Conservation (phyloP, 2,113 vertebrate species). For the Collichthys lucidus region DNA sequence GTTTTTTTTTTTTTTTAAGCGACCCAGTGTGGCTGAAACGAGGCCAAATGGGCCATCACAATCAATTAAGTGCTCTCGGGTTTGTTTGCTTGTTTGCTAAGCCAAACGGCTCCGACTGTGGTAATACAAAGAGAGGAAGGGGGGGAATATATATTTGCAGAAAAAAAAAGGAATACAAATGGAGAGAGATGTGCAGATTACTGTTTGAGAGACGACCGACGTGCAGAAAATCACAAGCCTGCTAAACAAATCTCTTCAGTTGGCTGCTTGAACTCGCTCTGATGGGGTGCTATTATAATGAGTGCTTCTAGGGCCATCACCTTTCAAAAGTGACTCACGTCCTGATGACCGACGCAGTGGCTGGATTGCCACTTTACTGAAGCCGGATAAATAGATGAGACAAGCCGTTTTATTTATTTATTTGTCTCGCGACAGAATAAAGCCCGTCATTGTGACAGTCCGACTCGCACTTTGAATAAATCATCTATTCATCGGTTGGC, state of each 20-base stretch:
- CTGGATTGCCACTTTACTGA: slow-evolving; percentile 62
- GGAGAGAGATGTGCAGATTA: slow-evolving; percentile 21
- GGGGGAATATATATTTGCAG: slow-evolving; percentile 24
- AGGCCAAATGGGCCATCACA: slow-evolving; percentile 54
- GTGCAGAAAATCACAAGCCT: slow-evolving; percentile 23
- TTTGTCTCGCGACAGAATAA: slow-evolving; percentile 12
- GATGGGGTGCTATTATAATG: slow-evolving; percentile 27
- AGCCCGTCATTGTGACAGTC: neutral
- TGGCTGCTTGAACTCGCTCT: slow-evolving; percentile 38
- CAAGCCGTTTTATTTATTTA: slow-evolving; percentile 21
- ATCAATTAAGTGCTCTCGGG: slow-evolving; percentile 66
- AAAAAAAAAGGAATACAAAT: slow-evolving; percentile 6
- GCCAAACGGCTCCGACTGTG: slow-evolving; percentile 6
- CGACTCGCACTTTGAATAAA: slow-evolving; percentile 15
- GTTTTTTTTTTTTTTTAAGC: slow-evolving; percentile 29
- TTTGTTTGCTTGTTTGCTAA: slow-evolving; percentile 49
- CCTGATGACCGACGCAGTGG: slow-evolving; percentile 65
- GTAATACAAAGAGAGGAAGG: slow-evolving; percentile 31
- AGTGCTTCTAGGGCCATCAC: slow-evolving; percentile 58
- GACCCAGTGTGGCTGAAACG: slow-evolving; percentile 15
- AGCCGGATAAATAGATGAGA: slow-evolving; percentile 43
- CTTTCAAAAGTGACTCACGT: slow-evolving; percentile 62
- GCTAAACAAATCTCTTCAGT: slow-evolving; percentile 64
- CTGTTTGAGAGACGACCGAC: neutral
- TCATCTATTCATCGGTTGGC: slow-evolving; percentile 7